A percentile compares a stretch with the other conserved stretches of the same genome.
Conservation (phyloP, 2,113 vertebrate species). For the Antigone vipio region DNA sequence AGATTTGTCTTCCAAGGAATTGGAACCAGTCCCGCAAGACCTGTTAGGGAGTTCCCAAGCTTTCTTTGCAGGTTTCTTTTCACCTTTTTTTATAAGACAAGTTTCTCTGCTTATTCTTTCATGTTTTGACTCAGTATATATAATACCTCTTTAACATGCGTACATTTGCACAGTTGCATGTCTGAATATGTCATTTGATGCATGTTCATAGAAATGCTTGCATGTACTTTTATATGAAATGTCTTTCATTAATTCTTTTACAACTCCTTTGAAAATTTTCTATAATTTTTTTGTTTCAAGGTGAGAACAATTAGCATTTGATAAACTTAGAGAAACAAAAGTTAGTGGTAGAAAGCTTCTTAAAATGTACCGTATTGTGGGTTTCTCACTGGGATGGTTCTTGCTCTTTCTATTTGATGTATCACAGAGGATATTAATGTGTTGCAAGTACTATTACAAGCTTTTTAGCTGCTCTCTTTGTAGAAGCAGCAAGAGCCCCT, state of each 20-base stretch:
- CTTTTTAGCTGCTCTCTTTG: neutral
- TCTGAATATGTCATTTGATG: neutral
- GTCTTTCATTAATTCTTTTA: neutral
- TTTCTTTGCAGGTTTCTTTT: neutral
- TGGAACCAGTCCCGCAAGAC: neutral
- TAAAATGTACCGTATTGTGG: neutral
- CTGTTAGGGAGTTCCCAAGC: neutral
- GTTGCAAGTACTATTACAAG: neutral
- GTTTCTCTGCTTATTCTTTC: neutral
- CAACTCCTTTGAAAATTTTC: neutral
- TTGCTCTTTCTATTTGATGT: neutral
- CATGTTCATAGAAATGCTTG: slow-evolving; percentile 23
- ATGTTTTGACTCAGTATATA: neutral
- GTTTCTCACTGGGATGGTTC: neutral
- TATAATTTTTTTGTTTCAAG: neutral
- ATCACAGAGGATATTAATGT: neutral
- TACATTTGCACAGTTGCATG: slow-evolving; percentile 21
- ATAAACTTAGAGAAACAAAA: neutral
- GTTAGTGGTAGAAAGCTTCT: neutral
- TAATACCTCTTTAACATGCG: neutral
- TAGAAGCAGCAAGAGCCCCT: neutral
- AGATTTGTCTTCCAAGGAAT: neutral
- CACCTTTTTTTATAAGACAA: neutral
- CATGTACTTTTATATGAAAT: slow-evolving; percentile 17
- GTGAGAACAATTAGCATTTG: neutral